Base-by-base conservation (phyloP, 2,797 vertebrate genomes). In the Sebastes flavidus region DNA sequence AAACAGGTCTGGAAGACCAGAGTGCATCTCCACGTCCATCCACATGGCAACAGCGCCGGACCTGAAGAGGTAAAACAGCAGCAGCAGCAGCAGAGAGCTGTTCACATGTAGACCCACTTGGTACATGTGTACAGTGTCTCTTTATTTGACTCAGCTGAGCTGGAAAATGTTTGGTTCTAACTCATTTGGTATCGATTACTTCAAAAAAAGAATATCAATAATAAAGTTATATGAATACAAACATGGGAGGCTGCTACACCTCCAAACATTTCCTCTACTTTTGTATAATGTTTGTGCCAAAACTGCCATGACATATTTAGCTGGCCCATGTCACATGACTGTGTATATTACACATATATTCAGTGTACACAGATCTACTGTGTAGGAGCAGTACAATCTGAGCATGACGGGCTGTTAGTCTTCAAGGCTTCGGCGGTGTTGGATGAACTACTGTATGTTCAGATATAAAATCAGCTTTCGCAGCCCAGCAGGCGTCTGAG, bases 1-100 rank as follows among this genome's bases (percentile, higher is more conserved):
- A 94, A 95, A 78, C 95, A 96, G 78, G 91, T 95, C 60, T 99
- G 98, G 98, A 95, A 97, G 78, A 95, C 96, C 78, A 96, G 81
- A 7, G 95, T 99, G 38, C 96, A 95, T 81, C 78, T 99, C 55
- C 94, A 93, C 2, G 81, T 93, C 30, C 89, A 85, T 36, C 91
- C 20, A 2, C 75, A 25, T 73, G 75, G 24, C 18, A 87, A 72
- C 68, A 82, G 4, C n/a, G 1, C 67, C 8, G n/a, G 20, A 55
- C 24, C 70, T 3, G 75, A 72, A 36, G 85, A 94, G 93, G 94
- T 95, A 90, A 81, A 11, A 36, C 30, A 62, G 16, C 7, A 42
- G 14, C 38, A 42, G 14, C 38, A 11, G 34, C 30, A 62, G 16
- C 5, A 42, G 13, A 14, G 38, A 38, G 38, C 38, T 38, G 38